Evolutionary conservation across 2,797 vertebrate species (phyloP), one percentile per base, ranked within the genome.

Genomic region (Oceanodroma leucorhoa): DNA sequence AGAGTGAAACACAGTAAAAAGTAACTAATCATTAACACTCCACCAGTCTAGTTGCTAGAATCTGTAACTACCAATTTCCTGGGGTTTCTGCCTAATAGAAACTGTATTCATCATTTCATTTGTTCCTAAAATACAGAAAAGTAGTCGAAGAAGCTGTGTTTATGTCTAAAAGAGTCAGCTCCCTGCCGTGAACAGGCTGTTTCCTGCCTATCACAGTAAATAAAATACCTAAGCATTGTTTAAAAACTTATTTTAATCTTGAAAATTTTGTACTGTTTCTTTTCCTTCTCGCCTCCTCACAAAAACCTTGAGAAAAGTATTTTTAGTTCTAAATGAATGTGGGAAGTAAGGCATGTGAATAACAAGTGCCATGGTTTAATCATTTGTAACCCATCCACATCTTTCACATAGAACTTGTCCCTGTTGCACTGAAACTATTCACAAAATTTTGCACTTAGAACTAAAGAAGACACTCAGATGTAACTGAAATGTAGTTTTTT

Each of bases 1-100:
- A 91, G 66, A 84, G 45, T 75, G 94, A 94, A 75, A n/a, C 7
- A 83, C 29, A 94, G 26, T 90, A 43, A 64, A 72, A 95, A 64
- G 53, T 77, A 96, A 83, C 88, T 94, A 86, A 92, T 88, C 38
- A 78, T 93, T 96, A 88, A 87, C 90, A 23, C 72, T 91, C 61
- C 40, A 82, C 73, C 32, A 95, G 34, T 81, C 57, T 80, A 50
- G 64, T 45, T 81, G 27, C 27, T 84, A 85, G 13, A 76, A 46
- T 92, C 54, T 92, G 58, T 86, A 94, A 87, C 41, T 89, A 80
- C 11, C 36, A 88, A 90, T 91, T 89, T 85, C 46, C 83, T 82
- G 45, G 23, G 21, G 23, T 87, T 96, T 91, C 50, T 85, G 22
- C 57, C 29, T 79, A 89, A 30, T 41, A 87, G 78, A 92, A 89